Base-by-base conservation (phyloP, 2,113 vertebrate genomes). In the Percina caprodes region DNA sequence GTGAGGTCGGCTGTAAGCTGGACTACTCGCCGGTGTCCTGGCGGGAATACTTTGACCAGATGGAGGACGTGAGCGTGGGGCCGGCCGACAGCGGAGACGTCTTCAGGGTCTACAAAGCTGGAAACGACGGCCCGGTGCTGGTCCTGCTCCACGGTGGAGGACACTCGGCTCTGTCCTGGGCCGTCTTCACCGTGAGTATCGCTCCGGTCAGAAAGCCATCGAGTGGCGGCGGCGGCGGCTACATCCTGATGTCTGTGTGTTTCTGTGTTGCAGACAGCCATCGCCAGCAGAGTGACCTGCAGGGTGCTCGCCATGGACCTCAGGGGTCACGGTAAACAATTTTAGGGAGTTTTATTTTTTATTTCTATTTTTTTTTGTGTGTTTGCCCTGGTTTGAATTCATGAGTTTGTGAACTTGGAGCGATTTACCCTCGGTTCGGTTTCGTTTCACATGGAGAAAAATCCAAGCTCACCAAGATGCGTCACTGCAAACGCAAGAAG, bases 291-390 rank as follows among this genome's bases (percentile, higher is more conserved):
- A 51, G 91, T 93, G 77, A 89, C 51, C 52, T 94, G 93, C 81
- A 85, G 92, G 60, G 92, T 95, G 2, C 82, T 95, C 0, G 92
- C 93, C 62, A 93, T 95, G 92, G 94, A 94, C 71, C 90, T 95
- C 39, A 81, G 93, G 63, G 94, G 93, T 65, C 94, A 95, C 62
- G 93, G 93, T 39, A 39, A 39, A 39, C 1, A 39, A 39, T 39
- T 39, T 10, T 39, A 39, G 8, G 35, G 35, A 39, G 35, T n/a
- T n/a, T n/a, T n/a, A n/a, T n/a, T n/a, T n/a, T 30, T 30, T 30
- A 3, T 30, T 30, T 2, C 3, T 30, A 3, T 10, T 39, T 39
- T 39, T 39, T 39, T 39, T 39, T 8, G 35, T 39, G 1, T 2
- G 8, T 39, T 39, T 10, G 39, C 39, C 9, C 9, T 9, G 39